Evolutionary conservation across 2,888 invertebrate genomes (phyloP), one percentile per base, ranked within the genome.

Genomic region (Zootermopsis nevadensis): DNA sequence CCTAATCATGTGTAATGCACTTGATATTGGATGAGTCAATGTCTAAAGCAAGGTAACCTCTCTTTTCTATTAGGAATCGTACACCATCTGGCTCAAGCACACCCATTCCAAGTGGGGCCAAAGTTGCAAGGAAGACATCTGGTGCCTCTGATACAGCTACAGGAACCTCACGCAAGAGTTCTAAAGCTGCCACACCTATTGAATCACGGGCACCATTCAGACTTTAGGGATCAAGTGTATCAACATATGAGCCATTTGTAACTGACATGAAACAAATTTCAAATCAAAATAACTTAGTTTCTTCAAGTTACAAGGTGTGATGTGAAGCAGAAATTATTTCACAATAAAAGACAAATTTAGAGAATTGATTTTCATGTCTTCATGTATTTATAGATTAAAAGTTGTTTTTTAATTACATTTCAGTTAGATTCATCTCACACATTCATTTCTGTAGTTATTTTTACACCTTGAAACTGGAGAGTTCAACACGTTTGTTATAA

Each of bases 151-250:
- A 94, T 86, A 91, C 92, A 48, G 91, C 92, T 24, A 91, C 93
- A 8, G 92, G 90, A 83, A 89, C 90, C 85, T 88, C 90, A 35
- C 87, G 86, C 74, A 91, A 89, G 86, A 87, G 84, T 30, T 85
- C 85, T 22, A 85, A 84, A 42, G 77, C 80, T 12, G 80, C 83
- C 60, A 84, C 91, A 55, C 88, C 88, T 87, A 91, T 91, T 74
- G 91, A 91, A 85, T 91, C 91, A 89, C 93, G 94, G 88, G 94
- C 94, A 91, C 95, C 95, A 87, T 95, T 95, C 91, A 93, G 94
- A 90, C 92, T 95, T 86, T 95, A 93, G 91, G 42, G 76, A 60
- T 10, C 19, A 33, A 24, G 30, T 69, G 69, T 69, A 33, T 69
- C 27, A 3, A 60, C 60, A 60, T 27, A 30, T 22, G 33, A 69